Evolutionary conservation across 2,888 invertebrate species (phyloP), one percentile per base, ranked within the genome.

Genomic region (Erynnis tages): DNA sequence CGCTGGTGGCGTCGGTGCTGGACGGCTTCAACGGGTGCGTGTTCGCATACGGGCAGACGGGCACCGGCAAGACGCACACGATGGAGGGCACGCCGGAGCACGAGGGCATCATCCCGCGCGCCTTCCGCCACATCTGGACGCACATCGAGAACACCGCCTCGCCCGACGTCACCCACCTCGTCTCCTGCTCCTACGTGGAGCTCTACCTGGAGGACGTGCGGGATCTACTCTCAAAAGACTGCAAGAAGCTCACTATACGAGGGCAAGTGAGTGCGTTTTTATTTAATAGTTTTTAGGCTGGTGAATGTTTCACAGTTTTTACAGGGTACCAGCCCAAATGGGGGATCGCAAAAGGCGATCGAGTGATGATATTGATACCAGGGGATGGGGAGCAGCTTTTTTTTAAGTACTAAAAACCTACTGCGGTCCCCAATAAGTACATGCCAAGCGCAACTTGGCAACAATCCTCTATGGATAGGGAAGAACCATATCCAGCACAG

Each of bases 1-100:
- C 98, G 0, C 85, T 99, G 66, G 97, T 99, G 14, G 94, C 97
- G 59, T 97, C 97, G 1, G 99, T 99, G 3, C 91, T 99, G 56
- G 95, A 97, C 73, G 99, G 99, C 1, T 99, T 98, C 86, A 99
- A 99, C 86, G 98, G 99, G 8, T 99, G 99, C 66, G 98, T 99
- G 63, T 99, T 99, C 90, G 99, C 99, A 0, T 99, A 99, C 82
- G 99, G 99, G 0, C 99, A 99, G 89, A 99, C 99, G 0, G 99
- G 99, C 56, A 98, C 99, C 0, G 99, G 98, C 45, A 94, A 94
- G 79, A 94, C 93, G 6, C 93, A 92, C 79, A 94, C 94, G 7
- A 93, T 94, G 93, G 93, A 93, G 90, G 96, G 96, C 55, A 82
- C 91, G 11, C 85, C 92, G 48, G 91, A 89, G 0, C 88, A 90